These are phyloP conservation scores for Drosophila repleta DNA, from an alignment of 1,140 invertebrate species.

Conservation along the genomic window DNA sequence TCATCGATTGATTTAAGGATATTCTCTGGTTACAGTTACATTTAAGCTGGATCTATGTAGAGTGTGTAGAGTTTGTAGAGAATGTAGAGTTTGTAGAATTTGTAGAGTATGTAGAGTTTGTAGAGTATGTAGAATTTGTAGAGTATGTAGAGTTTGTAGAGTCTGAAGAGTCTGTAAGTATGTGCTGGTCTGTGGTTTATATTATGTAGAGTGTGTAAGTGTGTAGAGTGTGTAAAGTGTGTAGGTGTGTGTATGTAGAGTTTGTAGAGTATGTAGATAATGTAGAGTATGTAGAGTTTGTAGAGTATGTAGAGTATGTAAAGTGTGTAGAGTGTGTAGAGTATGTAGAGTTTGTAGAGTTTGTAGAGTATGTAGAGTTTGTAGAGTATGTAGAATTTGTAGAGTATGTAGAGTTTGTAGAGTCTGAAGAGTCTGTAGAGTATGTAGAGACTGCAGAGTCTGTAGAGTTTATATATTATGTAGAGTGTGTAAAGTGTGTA, in stretches of 20 bases:
- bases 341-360: not conserved
- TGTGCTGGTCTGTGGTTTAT: too few relatives aligned
- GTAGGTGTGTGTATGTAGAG: not conserved
- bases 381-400: not conserved
- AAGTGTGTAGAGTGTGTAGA: not conserved
- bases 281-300: constrained; percentile 1
- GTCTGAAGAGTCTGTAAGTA: not conserved
- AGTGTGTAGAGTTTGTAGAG: not conserved
- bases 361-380: not conserved
- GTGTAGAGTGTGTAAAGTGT: too few relatives aligned
- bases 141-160: not conserved
- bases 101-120: not conserved
- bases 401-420: not conserved
- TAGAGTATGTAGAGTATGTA: not conserved
- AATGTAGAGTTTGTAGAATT: not conserved
- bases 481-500: not conserved
- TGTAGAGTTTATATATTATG: not conserved
- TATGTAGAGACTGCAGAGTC: not conserved
- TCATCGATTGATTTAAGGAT: constrained; percentile 11
- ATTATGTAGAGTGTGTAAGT: not conserved
- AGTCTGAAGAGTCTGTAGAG: not conserved
- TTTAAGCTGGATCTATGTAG: not conserved
- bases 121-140: not conserved
- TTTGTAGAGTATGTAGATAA: not conserved
- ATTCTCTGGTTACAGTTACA: not conserved